Conservation (phyloP, 1,140 invertebrate species). For the Chymomyza costata region DNA sequence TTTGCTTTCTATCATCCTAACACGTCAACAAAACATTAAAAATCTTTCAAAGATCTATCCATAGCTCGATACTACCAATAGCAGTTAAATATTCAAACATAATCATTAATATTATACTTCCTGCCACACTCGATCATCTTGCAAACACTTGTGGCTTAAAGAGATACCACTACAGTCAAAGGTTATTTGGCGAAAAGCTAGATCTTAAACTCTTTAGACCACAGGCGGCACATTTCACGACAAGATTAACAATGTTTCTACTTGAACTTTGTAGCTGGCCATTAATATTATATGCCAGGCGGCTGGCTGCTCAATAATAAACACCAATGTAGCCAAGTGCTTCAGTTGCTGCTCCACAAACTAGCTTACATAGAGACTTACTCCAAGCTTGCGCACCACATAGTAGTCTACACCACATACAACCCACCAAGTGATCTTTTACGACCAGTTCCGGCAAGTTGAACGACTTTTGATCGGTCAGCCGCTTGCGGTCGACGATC, state of each 20-base stretch:
- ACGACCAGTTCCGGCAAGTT: conserved; percentile 72
- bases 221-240: conserved; percentile 17
- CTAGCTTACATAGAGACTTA: conserved; percentile 9
- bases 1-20: too few species aligned
- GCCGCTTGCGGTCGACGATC: conserved; percentile 70
- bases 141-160: too few species aligned
- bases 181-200: conserved; percentile 53
- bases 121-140: too few species aligned
- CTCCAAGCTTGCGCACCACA: conserved; percentile 45
- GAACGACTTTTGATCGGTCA: conserved; percentile 71
- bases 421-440: conserved; percentile 70
- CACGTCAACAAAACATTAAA: too few species aligned
- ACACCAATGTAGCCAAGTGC: conserved; percentile 41
- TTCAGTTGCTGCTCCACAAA: conserved; percentile 19
- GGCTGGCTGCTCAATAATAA: conserved; percentile 14
- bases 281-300: conserved; percentile 64
- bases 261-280: conserved; percentile 56
- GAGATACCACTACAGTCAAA: conserved; percentile 43
- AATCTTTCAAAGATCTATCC: too few species aligned
- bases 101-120: too few species aligned
- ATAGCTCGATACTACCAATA: too few species aligned
- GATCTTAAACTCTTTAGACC: conserved; percentile 19
- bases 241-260: conserved; percentile 55
- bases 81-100: too few species aligned
- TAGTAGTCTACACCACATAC: conserved; percentile 41